These are phyloP conservation scores for Gnatocerus cornutus DNA, from an alignment of 2,888 invertebrate species.

Conservation along the genomic window DNA sequence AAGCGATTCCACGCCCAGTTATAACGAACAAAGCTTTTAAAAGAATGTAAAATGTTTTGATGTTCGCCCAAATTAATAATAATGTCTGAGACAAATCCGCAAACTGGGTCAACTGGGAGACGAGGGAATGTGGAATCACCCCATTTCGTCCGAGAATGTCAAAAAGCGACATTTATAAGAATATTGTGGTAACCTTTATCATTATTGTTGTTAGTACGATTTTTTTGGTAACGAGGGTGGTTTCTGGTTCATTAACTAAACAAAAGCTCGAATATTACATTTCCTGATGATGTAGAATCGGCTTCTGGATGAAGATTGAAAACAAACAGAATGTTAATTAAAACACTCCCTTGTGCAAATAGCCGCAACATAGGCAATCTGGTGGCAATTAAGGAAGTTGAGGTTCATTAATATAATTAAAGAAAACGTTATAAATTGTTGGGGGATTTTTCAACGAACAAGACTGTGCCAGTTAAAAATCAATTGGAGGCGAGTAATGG, in stretches of 20 bases:
- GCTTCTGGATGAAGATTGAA: constrained; percentile 44
- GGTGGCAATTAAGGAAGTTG: constrained; percentile 50
- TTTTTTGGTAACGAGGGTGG: constrained; percentile 5
- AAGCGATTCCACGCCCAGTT: constrained; percentile 52
- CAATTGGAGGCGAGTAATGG: no score
- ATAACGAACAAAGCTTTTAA: not conserved
- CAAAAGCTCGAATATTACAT: not conserved
- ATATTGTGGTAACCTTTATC: constrained; percentile 23
- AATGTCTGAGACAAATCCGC: not conserved
- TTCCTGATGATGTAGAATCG: constrained; percentile 24
- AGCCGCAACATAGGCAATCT: constrained; percentile 47
- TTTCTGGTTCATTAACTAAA: constrained; percentile 4
- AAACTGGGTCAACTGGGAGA: constrained; percentile 22
- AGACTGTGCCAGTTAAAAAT: no score
- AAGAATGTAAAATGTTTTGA: no score
- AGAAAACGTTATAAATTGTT: constrained; percentile 43
- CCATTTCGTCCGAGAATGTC: constrained; percentile 39
- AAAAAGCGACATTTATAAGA: constrained; percentile 44
- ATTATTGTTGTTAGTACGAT: constrained; percentile 2
- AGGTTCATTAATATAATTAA: constrained; percentile 51
- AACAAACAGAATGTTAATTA: constrained; percentile 54
- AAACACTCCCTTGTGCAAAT: constrained; percentile 51
- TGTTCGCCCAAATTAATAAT: no score
- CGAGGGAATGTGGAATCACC: constrained; percentile 28
- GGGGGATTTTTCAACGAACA: not conserved